Base-by-base conservation (phyloP, 2,888 invertebrate species). In the Theretra japonica region DNA sequence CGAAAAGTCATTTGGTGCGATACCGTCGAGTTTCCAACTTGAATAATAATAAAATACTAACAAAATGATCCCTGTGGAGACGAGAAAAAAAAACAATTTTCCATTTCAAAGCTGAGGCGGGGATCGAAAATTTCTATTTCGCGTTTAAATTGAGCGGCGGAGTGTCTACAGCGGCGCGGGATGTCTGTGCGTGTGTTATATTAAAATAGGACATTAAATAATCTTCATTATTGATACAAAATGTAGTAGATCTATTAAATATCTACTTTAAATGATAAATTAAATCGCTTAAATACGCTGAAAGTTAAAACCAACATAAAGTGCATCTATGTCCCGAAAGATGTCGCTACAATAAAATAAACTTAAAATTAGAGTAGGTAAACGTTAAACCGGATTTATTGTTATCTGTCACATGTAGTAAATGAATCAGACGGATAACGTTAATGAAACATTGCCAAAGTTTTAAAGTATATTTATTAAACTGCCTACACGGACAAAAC, bases 71-170 rank as follows among this genome's bases (percentile, higher is more conserved):
- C 60, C n/a, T 70, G 71, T 73, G 74, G 71, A 33, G 71, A 30
- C 41, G 50, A 48, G 19, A 70, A 75, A 73, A 75, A 75, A 75
- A 76, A 76, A 75, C 74, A 75, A 76, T 75, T 76, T 74, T 76
- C 71, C 68, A 69, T 69, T 70, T 60, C 71, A 48, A 60, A 71
- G 73, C 70, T 69, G 70, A 72, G 62, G 65, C 65, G 69, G 33
- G 72, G 73, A 74, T 74, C 76, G 78, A 76, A 78, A 76, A 78
- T 75, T 74, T 78, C 76, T 74, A 75, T 77, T 76, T 75, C 72
- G 73, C 70, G 41, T 65, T 79, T 77, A 80, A 79, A 82, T 81
- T 79, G 80, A 73, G 75, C 75, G 74, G 71, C 69, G 57, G 77
- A 48, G 48, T 23, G 23, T 48, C 65, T 65, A 65, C 60, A 30